These are phyloP conservation scores for Apamea epomidion DNA, from an alignment of 2,888 invertebrate genomes.

Conservation along the genomic window DNA sequence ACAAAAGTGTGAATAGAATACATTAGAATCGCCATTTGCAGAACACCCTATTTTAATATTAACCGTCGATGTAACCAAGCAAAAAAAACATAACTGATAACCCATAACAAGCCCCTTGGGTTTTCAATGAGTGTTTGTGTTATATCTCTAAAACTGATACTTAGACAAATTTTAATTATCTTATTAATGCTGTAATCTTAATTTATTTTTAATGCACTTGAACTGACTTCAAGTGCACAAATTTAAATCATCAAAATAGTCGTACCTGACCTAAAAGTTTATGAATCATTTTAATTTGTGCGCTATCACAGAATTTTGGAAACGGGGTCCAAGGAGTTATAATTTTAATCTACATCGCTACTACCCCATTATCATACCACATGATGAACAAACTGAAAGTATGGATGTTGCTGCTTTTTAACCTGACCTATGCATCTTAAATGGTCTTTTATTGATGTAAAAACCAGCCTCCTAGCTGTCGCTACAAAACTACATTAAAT, in stretches of 20 bases:
- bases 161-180: neutral
- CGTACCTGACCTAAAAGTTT: neutral
- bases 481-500: neutral
- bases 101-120: conserved; percentile 3
- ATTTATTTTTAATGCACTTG: neutral
- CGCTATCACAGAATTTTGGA: neutral
- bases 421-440: neutral
- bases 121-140: conserved; percentile 3
- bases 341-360: neutral
- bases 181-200: neutral
- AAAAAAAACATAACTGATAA: neutral
- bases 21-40: conserved; percentile 18
- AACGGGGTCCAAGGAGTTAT: neutral
- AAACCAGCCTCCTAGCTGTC: neutral
- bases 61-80: neutral
- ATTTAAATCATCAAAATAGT: neutral
- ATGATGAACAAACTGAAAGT: neutral
- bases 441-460: neutral
- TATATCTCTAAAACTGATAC: neutral
- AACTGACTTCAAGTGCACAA: neutral
- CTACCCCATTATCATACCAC: neutral
- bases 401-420: neutral
- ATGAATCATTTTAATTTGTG: neutral
- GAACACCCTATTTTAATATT: conserved; percentile 14
- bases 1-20: conserved; percentile 42